Evolutionary conservation across 1,140 invertebrate genomes (phyloP), one percentile per base, ranked within the genome.

Genomic region (Caenorhabditis remanei): DNA sequence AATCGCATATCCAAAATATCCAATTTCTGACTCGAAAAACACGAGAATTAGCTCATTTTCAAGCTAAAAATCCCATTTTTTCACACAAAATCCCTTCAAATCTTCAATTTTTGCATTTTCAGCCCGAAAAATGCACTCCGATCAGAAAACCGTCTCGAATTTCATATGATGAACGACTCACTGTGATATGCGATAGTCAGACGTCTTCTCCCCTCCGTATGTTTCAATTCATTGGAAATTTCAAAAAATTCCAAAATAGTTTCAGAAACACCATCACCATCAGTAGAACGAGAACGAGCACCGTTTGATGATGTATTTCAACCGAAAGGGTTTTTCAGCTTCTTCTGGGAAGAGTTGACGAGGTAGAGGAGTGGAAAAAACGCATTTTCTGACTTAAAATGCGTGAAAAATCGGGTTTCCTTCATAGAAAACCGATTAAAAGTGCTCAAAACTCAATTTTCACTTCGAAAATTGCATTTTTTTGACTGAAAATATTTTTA

Each of bases 291-390:
- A 4, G 71, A 79, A 19, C 14, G 13, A n/a, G 21, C 46, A 0
- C 46, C 71, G 2, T 79, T 50, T 50, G 71, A 41, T 13, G 46
- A 79, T 11, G 71, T 79, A 6, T 50, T 50, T 32, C 71, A 79
- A n/a, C 71, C 71, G n/a, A 79, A 79, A 24, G 84, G 84, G 5
- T 85, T 85, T 19, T 63, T 84, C 43, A 13, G 67, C 19, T 88
- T 85, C 71, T 85, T 85, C 55, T 88, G 83, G 83, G 53, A 79
- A n/a, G 87, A 88, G 82, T 43, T 88, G 21, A 88, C 87, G 14
- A 86, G 85, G 85, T 86, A 41, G 40, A 8, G 24, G 19, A n/a
- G n/a, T n/a, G n/a, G n/a, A n/a, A n/a, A n/a, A 2, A n/a, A 63
- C 9, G 8, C 5, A 63, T 9, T 53, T 53, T 53, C 16, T 6